Percentiles rank a stretch among this genome's conserved stretches.
These are phyloP conservation scores for Acropora tenuis DNA, from an alignment of 64 coral and sea anemone species.

Conservation along the genomic window DNA sequence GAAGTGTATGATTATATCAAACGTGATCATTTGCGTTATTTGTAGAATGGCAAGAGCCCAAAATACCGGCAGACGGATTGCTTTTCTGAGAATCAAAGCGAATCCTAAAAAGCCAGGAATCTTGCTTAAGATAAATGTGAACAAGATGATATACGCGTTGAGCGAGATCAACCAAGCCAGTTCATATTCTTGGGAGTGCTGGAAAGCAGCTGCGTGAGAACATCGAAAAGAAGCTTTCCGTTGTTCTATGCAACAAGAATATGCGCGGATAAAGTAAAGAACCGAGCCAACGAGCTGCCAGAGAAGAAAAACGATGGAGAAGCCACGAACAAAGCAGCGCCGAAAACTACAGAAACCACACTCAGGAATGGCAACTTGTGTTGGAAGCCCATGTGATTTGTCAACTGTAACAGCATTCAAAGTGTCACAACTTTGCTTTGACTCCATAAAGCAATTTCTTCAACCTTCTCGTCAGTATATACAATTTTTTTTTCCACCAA, in stretches of 20 bases:
- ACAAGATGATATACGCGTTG: not conserved
- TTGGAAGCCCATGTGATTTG: not conserved
- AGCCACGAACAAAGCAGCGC: too few species aligned
- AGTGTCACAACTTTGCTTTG: not conserved
- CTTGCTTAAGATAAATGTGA: not conserved
- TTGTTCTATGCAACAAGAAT: constrained; percentile 35
- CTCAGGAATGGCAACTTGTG: not conserved
- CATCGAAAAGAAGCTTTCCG: constrained; percentile 19
- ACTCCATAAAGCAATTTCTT: not conserved
- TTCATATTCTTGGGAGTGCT: constrained; percentile 33
- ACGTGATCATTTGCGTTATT: not conserved
- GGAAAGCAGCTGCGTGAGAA: not conserved
- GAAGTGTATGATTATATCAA: constrained; percentile 12
- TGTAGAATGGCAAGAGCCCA: constrained; percentile 13
- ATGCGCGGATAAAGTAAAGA: constrained; percentile 22
- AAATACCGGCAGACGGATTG: constrained; percentile 25
- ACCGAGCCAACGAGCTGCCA: not conserved
- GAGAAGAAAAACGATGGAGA: not conserved
- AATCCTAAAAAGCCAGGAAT: constrained; percentile 14
- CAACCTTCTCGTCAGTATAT: not conserved
- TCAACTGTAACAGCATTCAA: not conserved
- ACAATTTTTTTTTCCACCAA: not conserved
- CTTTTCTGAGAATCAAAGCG: not conserved
- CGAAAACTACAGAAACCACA: not conserved
- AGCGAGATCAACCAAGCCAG: constrained; percentile 17